A percentile compares a stretch with the other conserved stretches of the same genome.
phyloP scores from a whole-genome alignment of 2,797 vertebrate genomes.

The Chelidonichthys spinosus region DNA sequence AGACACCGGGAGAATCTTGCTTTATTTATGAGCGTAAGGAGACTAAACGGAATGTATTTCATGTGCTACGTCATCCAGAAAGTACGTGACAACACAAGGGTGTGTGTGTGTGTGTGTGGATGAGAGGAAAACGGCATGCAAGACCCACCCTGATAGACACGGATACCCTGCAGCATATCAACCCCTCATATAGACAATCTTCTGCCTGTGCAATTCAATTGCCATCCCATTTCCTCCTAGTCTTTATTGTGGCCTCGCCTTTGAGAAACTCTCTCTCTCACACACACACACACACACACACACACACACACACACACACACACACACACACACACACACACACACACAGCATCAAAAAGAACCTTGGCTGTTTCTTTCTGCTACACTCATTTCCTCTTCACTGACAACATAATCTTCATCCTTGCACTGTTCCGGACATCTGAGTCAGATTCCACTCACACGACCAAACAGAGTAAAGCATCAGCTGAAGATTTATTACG shows the following conservation, averaged over 20 bases:
- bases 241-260: slow-evolving; percentile 13
- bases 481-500: slow-evolving; percentile 28
- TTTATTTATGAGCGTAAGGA: not conserved
- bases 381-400: slow-evolving; percentile 16
- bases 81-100: not conserved
- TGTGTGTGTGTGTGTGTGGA: not conserved
- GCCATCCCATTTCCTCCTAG: slow-evolving; percentile 36
- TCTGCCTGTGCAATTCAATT: slow-evolving; percentile 3
- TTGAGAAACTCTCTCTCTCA: slow-evolving; percentile 21
- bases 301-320: not conserved
- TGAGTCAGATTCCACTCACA: slow-evolving; percentile 14
- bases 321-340: slow-evolving; percentile 15
- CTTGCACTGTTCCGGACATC: slow-evolving; percentile 5
- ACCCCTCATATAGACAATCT: not conserved
- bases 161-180: not conserved
- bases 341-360: not conserved
- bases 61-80: not conserved
- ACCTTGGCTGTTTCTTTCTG: not conserved
- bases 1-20: not conserved
- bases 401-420: slow-evolving; percentile 38
- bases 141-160: slow-evolving; percentile 2
- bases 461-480: not conserved
- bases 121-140: not conserved
- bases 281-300: not conserved
- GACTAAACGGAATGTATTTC: not conserved